Percentiles rank a stretch among this genome's conserved stretches.
phyloP scores from a whole-genome alignment of 2,797 vertebrate species.

The Halcyon leucocephala region DNA sequence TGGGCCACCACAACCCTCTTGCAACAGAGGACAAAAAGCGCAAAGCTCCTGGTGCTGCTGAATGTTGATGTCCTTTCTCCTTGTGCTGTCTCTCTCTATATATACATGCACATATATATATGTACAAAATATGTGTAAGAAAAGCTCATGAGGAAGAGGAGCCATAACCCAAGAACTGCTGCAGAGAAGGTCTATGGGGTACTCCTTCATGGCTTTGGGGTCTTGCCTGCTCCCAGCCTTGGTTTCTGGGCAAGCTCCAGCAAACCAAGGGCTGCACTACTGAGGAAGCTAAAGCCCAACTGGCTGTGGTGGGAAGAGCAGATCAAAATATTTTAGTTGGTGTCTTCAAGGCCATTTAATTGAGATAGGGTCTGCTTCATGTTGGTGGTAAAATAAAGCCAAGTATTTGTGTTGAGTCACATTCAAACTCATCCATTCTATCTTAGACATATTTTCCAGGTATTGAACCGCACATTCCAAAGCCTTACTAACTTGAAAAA shows the following conservation, averaged over 20 bases:
- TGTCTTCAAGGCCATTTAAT: not conserved
- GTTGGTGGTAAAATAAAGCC: not conserved
- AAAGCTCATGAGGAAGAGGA: not conserved
- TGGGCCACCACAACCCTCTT: not conserved
- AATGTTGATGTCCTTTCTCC: not conserved
- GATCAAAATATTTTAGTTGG: not conserved
- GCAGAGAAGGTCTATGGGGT: not conserved
- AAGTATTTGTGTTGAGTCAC: not conserved
- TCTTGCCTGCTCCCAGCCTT: not conserved
- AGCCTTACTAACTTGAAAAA: not conserved
- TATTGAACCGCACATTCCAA: not conserved
- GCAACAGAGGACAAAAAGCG: rapidly evolving
- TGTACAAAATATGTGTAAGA: not conserved
- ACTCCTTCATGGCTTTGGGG: not conserved
- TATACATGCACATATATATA: too few species aligned
- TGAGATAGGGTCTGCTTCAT: rapidly evolving
- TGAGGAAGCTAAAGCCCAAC: not conserved
- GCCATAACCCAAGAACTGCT: not conserved
- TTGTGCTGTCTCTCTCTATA: not conserved
- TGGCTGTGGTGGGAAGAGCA: rapidly evolving
- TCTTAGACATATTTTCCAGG: not conserved
- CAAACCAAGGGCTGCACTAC: not conserved
- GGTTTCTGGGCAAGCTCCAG: not conserved
- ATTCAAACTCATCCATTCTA: not conserved
- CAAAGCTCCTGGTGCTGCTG: not conserved